Base-by-base conservation (phyloP, 1,140 invertebrate species). In the Cyclargus thomasi region DNA sequence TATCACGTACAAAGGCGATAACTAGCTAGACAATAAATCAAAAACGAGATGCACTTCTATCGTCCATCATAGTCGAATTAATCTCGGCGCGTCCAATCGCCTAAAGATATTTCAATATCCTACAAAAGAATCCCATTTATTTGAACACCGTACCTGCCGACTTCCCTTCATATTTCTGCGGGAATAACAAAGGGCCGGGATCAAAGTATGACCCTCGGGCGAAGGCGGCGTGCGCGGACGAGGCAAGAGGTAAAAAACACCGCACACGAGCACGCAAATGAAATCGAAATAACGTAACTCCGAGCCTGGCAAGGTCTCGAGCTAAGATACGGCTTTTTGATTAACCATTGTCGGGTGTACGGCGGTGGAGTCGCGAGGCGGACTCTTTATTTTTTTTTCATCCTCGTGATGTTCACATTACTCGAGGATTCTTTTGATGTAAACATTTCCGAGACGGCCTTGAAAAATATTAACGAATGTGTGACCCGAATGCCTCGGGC, bases 281-380 rank as follows among this genome's bases (percentile, higher is more conserved):
- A 85, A 86, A 89, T 88, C 84, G 86, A 86, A 88, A 86, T 89
- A 88, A 78, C 81, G 77, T 80, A 83, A 80, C 76, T 83, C 75
- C 67, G 73, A 76, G 63, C 68, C 67, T 63, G 67, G 78, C 80
- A 82, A 81, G 82, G 81, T 81, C 81, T 75, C 76, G 70, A 76
- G 78, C 81, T 86, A 80, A 88, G 87, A 90, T 88, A 87, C 80
- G 80, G 79, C 77, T 70, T 80, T 89, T 85, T 87, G 85, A 90
- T 90, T 90, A 87, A 78, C 85, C 77, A 85, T 83, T 87, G 85
- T 86, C 78, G 81, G 78, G 67, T 67, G 69, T 65, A 71, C 72
- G 67, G 64, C 74, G 65, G 72, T 79, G 69, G 76, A 79, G 76
- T 81, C 76, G 76, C 70, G 63, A 67, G 74, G 74, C 77, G 75